phyloP scores from a whole-genome alignment of 2,113 vertebrate species.

The Seriola aureovittata region DNA sequence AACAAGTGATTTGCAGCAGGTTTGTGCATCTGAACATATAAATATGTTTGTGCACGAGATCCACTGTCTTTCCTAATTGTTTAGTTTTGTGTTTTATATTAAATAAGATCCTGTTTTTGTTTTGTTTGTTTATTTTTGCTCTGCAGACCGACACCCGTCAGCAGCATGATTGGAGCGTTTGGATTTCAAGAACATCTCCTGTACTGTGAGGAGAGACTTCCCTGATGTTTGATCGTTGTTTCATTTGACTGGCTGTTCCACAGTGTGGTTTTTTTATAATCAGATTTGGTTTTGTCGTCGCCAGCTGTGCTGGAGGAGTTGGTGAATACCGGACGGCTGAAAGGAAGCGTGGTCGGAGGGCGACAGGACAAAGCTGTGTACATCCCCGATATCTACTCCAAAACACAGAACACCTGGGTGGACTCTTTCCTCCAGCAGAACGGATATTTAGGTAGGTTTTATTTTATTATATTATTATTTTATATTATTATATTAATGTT shows the following conservation, averaged over 20 bases:
- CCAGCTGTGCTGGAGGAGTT: constrained; percentile 95
- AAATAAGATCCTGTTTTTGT: background rate
- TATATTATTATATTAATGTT: too few relatives aligned
- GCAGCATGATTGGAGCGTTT: constrained; percentile 90
- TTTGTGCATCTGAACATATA: too few relatives aligned
- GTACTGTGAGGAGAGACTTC: constrained; percentile 90
- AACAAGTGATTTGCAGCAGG: background rate
- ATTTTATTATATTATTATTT: too few relatives aligned
- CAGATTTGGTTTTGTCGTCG: constrained; percentile 12
- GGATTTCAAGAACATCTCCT: constrained; percentile 97
- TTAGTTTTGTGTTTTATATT: too few relatives aligned
- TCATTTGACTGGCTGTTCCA: background rate
- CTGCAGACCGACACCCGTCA: constrained; percentile 91
- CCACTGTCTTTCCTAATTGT: too few relatives aligned
- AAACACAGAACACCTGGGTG: constrained; percentile 95
- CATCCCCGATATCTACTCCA: constrained; percentile 95
- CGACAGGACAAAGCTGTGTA: constrained; percentile 96
- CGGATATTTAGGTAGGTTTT: constrained; percentile 91
- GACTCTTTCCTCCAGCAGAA: constrained; percentile 98
- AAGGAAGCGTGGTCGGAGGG: constrained; percentile 92
- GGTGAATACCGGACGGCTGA: constrained; percentile 90
- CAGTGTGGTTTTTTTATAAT: background rate
- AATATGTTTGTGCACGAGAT: too few relatives aligned
- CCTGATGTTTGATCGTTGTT: background rate
- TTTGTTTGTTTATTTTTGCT: background rate